Conservation (phyloP, 2,797 vertebrate genomes). For the Poecile montanus region DNA sequence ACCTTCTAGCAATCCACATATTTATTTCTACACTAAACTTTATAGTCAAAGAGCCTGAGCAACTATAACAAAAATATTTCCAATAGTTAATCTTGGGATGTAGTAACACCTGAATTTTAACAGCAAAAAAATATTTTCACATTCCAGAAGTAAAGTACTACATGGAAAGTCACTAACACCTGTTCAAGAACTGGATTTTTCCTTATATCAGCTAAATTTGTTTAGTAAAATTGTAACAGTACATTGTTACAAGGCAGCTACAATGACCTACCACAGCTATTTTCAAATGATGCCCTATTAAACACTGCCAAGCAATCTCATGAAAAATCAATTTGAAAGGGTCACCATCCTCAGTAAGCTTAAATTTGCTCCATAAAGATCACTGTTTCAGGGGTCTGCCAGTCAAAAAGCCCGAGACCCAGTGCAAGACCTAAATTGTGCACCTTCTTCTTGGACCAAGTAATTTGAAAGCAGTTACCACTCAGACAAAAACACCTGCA, state of each 20-base stretch:
- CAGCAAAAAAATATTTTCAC: neutral
- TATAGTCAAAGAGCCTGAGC: neutral
- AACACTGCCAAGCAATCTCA: neutral
- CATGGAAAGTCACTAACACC: neutral
- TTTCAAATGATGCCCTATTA: neutral
- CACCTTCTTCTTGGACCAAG: neutral
- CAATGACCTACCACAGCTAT: neutral
- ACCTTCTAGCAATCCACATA: neutral
- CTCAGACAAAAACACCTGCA: neutral
- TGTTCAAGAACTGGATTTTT: neutral
- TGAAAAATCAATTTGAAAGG: neutral
- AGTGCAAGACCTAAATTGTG: neutral
- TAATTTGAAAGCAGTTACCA: neutral
- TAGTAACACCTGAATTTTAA: neutral
- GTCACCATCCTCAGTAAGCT: neutral
- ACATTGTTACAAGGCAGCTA: neutral
- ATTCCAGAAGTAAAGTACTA: neutral
- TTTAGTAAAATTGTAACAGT: neutral
- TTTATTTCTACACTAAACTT: neutral
- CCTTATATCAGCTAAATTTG: neutral
- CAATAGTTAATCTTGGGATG: neutral
- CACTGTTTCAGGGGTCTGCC: neutral
- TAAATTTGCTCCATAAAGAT: neutral
- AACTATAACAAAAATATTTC: neutral
- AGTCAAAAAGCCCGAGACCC: neutral